phyloP scores from a whole-genome alignment of 1,140 invertebrate species.

The Ips typographus region DNA sequence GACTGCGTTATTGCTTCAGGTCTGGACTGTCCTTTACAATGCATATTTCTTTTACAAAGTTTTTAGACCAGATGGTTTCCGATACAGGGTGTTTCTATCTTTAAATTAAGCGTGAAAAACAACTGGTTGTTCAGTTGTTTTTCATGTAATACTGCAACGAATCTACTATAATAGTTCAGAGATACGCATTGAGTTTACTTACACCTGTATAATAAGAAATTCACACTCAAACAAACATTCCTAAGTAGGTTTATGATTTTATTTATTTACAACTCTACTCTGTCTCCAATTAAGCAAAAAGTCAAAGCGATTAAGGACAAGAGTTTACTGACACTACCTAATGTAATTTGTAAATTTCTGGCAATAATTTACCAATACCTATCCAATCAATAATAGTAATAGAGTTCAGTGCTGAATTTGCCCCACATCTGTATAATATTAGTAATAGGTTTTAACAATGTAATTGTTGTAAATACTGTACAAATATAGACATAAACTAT shows the following conservation, averaged over 20 bases:
- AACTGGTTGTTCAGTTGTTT: background rate
- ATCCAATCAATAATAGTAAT: conserved; percentile 12
- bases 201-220: background rate
- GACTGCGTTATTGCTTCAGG: conserved; percentile 3
- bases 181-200: conserved; percentile 7
- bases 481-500: background rate
- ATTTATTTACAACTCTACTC: too few species aligned
- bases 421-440: conserved; percentile 14
- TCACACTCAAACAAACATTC: conserved; percentile 2
- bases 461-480: conserved; percentile 21
- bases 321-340: background rate
- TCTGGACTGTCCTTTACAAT: background rate
- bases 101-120: background rate
- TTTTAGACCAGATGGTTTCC: background rate
- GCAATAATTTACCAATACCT: conserved; percentile 22
- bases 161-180: background rate
- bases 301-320: background rate
- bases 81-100: background rate
- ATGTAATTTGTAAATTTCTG: conserved; percentile 20
- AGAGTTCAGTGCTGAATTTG: conserved; percentile 1
- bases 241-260: background rate
- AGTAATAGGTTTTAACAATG: conserved; percentile 15
- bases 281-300: background rate
- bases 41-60: background rate
- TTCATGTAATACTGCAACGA: background rate